Percentiles rank a stretch among this genome's conserved stretches.
These are phyloP conservation scores for Erethizon dorsatum DNA, from an alignment of 2,797 vertebrate genomes.

Conservation along the genomic window DNA sequence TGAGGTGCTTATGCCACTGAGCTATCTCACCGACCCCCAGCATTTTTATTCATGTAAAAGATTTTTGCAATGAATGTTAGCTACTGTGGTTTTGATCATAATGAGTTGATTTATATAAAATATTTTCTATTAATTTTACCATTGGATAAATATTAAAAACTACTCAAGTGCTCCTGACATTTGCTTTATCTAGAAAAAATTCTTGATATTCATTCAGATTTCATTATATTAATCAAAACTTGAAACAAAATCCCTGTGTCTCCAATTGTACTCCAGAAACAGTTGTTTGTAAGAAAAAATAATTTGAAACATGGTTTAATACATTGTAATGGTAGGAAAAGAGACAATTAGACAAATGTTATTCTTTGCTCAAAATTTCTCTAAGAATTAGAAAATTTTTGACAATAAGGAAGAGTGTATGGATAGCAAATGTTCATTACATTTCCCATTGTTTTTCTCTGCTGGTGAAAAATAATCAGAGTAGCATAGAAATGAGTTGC, in stretches of 20 bases:
- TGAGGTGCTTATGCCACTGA: no score
- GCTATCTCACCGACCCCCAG: neutral
- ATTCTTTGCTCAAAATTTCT: conserved; percentile 49
- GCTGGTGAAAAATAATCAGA: neutral
- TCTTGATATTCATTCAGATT: neutral
- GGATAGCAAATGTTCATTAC: neutral
- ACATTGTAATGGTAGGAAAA: neutral
- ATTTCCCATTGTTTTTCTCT: neutral
- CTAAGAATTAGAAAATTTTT: neutral
- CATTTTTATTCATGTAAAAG: neutral
- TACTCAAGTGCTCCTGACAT: neutral
- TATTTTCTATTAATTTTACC: conserved; percentile 13
- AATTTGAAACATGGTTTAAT: neutral
- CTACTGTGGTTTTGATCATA: neutral
- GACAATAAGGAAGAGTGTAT: neutral
- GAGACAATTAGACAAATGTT: neutral
- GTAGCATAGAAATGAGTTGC: neutral
- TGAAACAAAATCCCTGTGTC: neutral
- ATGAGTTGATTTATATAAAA: neutral
- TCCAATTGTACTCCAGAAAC: neutral
- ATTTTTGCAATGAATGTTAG: neutral
- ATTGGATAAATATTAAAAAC: neutral
- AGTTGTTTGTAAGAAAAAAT: neutral
- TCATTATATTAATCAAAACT: conserved; percentile 6
- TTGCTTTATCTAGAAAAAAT: neutral